phyloP scores from a whole-genome alignment of 2,888 invertebrate genomes.

The Epiperipatus broadwayi region DNA sequence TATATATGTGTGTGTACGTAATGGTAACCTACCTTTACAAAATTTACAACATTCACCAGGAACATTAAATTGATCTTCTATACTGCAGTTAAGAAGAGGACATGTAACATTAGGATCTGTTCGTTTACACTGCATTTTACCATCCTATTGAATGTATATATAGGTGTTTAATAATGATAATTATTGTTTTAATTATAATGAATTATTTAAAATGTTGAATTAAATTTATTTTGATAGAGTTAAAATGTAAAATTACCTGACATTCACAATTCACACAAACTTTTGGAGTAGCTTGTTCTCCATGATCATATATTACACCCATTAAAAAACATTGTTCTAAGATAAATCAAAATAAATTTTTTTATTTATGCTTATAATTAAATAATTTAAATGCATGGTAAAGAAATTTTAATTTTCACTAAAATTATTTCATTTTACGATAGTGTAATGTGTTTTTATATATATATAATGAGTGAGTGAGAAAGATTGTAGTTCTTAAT shows the following conservation, averaged over 20 bases:
- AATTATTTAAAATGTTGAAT: too few relatives aligned
- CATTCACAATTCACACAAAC: constrained; percentile 14
- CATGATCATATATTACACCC: constrained; percentile 55
- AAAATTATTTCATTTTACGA: too few relatives aligned
- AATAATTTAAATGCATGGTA: too few relatives aligned
- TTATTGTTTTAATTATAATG: too few relatives aligned
- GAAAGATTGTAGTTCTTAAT: too few relatives aligned
- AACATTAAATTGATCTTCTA: constrained; percentile 53
- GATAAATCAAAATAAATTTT: constrained; percentile 23
- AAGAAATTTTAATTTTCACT: too few relatives aligned
- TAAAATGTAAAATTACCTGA: too few relatives aligned
- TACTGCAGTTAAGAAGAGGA: constrained; percentile 54
- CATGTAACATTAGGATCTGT: constrained; percentile 52
- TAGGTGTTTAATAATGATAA: constrained; percentile 19
- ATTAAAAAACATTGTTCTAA: constrained; percentile 52
- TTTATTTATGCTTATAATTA: too few relatives aligned
- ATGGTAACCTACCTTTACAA: constrained; percentile 55
- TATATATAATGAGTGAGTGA: too few relatives aligned
- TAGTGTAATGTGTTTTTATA: neutral
- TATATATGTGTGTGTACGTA: too few relatives aligned
- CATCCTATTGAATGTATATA: constrained; percentile 37
- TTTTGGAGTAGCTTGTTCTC: constrained; percentile 41
- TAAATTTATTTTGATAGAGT: too few relatives aligned
- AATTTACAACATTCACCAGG: constrained; percentile 74
- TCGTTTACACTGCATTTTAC: constrained; percentile 53